Evolutionary conservation across 2,888 invertebrate genomes (phyloP), one percentile per base, ranked within the genome.

Genomic region (Drosophila prolongata): DNA sequence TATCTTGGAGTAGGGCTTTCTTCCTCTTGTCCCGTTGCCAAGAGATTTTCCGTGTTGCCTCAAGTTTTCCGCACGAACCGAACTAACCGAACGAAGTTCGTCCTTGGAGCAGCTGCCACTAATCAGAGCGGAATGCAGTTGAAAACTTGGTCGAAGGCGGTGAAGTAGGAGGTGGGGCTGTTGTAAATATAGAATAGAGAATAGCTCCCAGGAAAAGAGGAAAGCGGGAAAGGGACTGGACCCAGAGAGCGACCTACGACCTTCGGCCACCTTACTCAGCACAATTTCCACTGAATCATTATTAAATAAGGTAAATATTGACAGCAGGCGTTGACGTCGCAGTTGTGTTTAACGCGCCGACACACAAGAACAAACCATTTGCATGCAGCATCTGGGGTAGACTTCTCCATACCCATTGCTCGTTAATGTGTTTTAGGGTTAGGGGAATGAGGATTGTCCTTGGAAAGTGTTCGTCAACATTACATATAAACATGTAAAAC

Each of bases 261-360:
- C 47, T 19, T 19, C 10, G 40, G 47, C 38, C 14, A 14, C 34
- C 46, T 13, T 57, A 42, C 40, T 46, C 61, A 47, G 65, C 52
- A 40, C 38, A n/a, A 35, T 67, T 65, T 65, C 65, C 53, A 66
- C 30, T 9, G 69, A 66, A 47, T 44, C 47, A 42, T 54, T 55
- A 67, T 40, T 55, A 57, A 49, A 43, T 59, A 67, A 86, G 46
- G 67, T 74, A 80, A 80, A 86, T 70, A 86, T 86, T 83, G 83
- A 83, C 83, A 83, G 49, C 47, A 50, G 75, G 56, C 44, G 34
- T 37, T 35, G 60, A 38, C 42, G 60, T 56, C 30, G 58, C 49
- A 34, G 34, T 16, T 58, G 46, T 44, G 66, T 61, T 77, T 56
- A 65, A 62, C 35, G 65, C 65, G 27, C 53, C 57, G 66, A 50